These are phyloP conservation scores for Meloidogyne exigua DNA, from an alignment of 1,140 invertebrate genomes.

Conservation along the genomic window DNA sequence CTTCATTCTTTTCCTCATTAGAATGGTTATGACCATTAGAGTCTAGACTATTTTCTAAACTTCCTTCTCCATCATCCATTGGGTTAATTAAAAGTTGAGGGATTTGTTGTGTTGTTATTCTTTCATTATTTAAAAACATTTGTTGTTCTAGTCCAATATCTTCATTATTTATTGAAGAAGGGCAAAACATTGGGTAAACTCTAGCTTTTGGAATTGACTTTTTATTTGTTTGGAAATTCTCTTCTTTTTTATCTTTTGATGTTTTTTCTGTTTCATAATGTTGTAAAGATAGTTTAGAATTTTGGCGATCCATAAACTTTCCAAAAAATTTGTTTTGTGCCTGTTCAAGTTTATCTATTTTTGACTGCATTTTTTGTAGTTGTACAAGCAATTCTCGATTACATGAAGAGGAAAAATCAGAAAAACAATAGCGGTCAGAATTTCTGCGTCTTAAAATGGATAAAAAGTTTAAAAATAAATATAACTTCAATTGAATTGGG, in stretches of 20 bases:
- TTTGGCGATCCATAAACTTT: neutral
- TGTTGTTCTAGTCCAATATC: neutral
- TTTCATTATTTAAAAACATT: neutral
- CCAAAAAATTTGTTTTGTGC: neutral
- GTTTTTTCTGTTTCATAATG: neutral
- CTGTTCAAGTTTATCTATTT: neutral
- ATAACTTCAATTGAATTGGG: too few species aligned
- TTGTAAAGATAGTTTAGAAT: neutral
- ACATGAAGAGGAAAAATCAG: neutral
- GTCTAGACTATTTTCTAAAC: neutral
- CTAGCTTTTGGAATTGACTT: neutral
- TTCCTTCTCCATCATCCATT: neutral
- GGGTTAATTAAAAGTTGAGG: neutral
- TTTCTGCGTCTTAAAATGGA: neutral
- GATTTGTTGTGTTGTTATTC: too few species aligned
- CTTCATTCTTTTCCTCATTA: neutral
- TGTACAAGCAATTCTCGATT: neutral
- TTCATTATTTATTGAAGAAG: neutral
- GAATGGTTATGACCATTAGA: neutral
- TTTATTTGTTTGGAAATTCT: neutral
- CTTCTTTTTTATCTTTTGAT: neutral
- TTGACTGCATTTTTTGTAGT: neutral
- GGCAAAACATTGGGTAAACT: neutral
- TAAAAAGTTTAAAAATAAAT: neutral
- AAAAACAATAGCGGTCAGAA: neutral